These are phyloP conservation scores for Otolemur garnettii DNA, from an alignment of 2,113 vertebrate genomes.

Conservation along the genomic window DNA sequence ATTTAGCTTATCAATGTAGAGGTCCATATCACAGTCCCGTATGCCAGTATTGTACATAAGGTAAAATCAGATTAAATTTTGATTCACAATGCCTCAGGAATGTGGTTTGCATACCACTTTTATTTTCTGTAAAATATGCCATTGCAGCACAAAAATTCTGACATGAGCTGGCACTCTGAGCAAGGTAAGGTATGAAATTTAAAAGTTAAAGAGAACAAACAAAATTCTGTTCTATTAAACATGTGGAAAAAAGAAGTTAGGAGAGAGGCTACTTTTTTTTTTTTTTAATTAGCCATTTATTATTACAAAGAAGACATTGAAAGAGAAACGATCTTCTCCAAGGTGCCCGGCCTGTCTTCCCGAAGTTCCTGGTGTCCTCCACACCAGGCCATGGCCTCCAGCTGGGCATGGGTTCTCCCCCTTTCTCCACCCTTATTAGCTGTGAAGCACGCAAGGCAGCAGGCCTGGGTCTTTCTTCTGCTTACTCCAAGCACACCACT, in stretches of 20 bases:
- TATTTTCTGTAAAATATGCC: constrained; percentile 65
- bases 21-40: constrained; percentile 25
- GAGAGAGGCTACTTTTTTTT: neutral
- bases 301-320: constrained; percentile 6
- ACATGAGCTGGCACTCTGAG: constrained; percentile 44
- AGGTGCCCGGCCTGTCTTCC: neutral
- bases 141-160: constrained; percentile 65
- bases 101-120: constrained; percentile 29
- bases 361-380: neutral
- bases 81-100: constrained; percentile 42
- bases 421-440: neutral
- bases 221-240: constrained; percentile 51
- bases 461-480: neutral
- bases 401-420: neutral
- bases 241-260: neutral
- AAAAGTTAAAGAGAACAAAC: constrained; percentile 59
- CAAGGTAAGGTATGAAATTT: constrained; percentile 52
- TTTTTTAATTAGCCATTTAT: neutral
- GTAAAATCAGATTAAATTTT: constrained; percentile 74
- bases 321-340: neutral
- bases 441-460: neutral
- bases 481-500: neutral
- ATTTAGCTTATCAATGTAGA: constrained; percentile 50
- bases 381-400: neutral
- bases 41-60: constrained; percentile 55